These are phyloP conservation scores for Acrocephalus arundinaceus DNA, from an alignment of 2,113 vertebrate species.

Conservation along the genomic window DNA sequence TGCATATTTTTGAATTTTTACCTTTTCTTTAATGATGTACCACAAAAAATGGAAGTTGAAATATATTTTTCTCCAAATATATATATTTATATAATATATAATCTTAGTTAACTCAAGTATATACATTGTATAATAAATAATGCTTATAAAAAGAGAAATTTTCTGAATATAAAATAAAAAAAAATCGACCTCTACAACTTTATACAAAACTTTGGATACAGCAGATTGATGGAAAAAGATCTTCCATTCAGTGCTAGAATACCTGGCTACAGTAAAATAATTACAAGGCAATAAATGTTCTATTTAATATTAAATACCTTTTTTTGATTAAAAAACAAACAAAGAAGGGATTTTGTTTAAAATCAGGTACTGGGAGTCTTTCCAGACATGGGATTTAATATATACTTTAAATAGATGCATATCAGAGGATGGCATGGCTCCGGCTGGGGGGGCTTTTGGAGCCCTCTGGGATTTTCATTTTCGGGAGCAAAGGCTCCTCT, in stretches of 20 bases:
- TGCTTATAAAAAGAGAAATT: constrained; percentile 99
- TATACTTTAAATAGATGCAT: constrained; percentile 70
- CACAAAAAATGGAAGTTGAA: constrained; percentile 75
- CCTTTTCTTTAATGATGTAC: constrained; percentile 74
- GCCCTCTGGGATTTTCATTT: not conserved
- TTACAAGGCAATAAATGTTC: constrained; percentile 76
- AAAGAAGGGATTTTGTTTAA: constrained; percentile 11
- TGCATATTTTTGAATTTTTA: constrained; percentile 30
- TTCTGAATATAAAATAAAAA: constrained; percentile 99
- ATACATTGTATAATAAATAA: constrained; percentile 99
- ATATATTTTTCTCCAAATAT: constrained; percentile 84
- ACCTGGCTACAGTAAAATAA: constrained; percentile 75
- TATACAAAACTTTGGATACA: constrained; percentile 99
- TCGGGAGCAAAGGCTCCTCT: not conserved
- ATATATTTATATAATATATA: constrained; percentile 99
- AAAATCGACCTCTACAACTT: constrained; percentile 93
- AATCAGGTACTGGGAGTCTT: constrained; percentile 63
- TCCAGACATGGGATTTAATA: constrained; percentile 59
- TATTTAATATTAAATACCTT: constrained; percentile 76
- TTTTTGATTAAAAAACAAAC: constrained; percentile 41
- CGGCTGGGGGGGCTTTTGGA: not conserved
- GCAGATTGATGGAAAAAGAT: constrained; percentile 77
- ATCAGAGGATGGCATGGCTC: constrained; percentile 34
- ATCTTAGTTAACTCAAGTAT: constrained; percentile 99
- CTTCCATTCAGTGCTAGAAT: constrained; percentile 72